Percentiles rank a stretch among this genome's conserved stretches.
These are phyloP conservation scores for Orchestes rusci DNA, from an alignment of 2,888 invertebrate genomes.

Conservation along the genomic window DNA sequence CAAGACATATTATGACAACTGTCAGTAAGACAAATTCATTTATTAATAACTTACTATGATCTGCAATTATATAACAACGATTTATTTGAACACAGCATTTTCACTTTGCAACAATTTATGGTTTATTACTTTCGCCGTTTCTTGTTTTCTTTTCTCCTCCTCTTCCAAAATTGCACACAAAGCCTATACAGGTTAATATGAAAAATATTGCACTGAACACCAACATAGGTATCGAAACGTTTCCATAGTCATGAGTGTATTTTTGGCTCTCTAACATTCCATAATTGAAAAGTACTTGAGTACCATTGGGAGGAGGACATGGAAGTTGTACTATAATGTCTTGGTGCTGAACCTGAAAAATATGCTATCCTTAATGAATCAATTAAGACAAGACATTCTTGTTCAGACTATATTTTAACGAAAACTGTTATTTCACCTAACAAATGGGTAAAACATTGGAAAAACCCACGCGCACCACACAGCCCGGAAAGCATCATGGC, in stretches of 20 bases:
- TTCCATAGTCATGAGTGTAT: conserved; percentile 48
- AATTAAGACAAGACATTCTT: no score
- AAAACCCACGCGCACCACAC: no score
- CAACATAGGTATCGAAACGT: conserved; percentile 54
- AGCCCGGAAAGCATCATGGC: no score
- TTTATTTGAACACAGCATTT: not conserved
- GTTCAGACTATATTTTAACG: no score
- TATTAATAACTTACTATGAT: no score
- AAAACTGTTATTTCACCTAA: no score
- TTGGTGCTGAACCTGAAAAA: conserved; percentile 69
- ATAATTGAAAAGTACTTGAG: conserved; percentile 55
- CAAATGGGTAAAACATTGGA: no score
- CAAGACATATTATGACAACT: no score
- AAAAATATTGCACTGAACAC: conserved; percentile 57
- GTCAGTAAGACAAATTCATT: no score
- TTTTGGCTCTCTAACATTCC: conserved; percentile 47
- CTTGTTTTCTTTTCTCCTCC: conserved; percentile 7
- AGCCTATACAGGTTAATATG: conserved; percentile 53
- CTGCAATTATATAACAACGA: no score
- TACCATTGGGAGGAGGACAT: conserved; percentile 75
- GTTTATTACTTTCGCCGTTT: conserved; percentile 15
- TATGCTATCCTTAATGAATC: no score
- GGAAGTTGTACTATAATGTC: conserved; percentile 80
- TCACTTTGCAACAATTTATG: not conserved
- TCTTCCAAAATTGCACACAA: conserved; percentile 51